Base-by-base conservation (phyloP, 2,113 vertebrate genomes). In the Paratilapia polleni region DNA sequence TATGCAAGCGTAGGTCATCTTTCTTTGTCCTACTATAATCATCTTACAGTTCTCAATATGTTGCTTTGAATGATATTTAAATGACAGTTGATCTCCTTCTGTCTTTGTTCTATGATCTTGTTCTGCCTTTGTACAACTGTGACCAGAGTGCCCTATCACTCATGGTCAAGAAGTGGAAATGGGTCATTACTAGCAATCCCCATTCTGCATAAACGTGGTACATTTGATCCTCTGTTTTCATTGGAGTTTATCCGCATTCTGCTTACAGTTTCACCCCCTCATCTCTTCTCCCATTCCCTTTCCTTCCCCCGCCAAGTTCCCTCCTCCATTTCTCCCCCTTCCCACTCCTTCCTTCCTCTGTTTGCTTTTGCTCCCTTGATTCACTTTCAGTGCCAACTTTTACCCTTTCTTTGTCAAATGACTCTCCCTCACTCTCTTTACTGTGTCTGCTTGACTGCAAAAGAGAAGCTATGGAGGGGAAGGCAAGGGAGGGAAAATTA, bases 271-370 rank as follows among this genome's bases (percentile, higher is more conserved):
- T 88, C 80, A 78, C 87, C 86, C 80, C 81, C 76, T 61, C 60
- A 61, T 75, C 78, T 56, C 73, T 54, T 88, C 85, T 80, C 79
- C 73, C 78, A 13, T 90, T 90, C 86, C 87, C 64, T 74, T 84
- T 89, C 61, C 82, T 82, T 88, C 87, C 88, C 87, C 78, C 78
- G 19, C 84, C 70, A 89, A 90, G 89, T 90, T 90, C 88, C 91
- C 90, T 90, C 90, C 91, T 90, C 73, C 88, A 84, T 89, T 83
- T 88, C 89, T 75, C 68, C 88, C 89, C 73, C 86, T 86, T 93
- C 93, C 93, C 89, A 92, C 92, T 93, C 92, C 86, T 95, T 94
- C 94, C 93, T 95, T 94, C 93, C 92, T 92, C 89, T 94, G 94
- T 95, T 94, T 95, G 90, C 94, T 91, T 94, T 94, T 93, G 91